Base-by-base conservation (phyloP, 2,888 invertebrate species). In the Sycophila texana region DNA sequence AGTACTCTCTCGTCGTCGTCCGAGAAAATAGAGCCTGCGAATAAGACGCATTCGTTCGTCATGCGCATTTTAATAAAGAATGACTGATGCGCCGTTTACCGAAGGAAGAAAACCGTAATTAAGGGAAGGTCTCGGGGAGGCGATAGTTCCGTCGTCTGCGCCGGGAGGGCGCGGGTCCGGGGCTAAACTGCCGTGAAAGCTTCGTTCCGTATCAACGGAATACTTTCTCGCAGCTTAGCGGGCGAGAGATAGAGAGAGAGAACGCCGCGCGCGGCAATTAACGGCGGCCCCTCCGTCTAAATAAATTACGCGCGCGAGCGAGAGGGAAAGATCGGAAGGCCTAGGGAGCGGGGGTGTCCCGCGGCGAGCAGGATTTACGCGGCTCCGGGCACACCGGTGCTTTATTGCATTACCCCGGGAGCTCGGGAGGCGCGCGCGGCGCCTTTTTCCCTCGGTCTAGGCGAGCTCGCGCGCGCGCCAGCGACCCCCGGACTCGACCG, bases 341-440 rank as follows among this genome's bases (percentile, higher is more conserved):
- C 39, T 39, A 79, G 82, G 75, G 76, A 79, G 83, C 83, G 84
- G 84, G 81, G 83, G 74, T 68, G 79, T 85, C 84, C 84, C 83
- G 80, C 80, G 81, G 83, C 81, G 84, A 84, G 80, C 82, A 85
- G 84, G 86, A 88, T 89, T 87, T 87, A 86, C 86, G 83, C 84
- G 82, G 83, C 84, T 68, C 83, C 82, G 83, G 82, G 84, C 83
- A 83, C 83, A 79, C 80, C 82, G 80, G 77, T 81, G 80, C 84
- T 89, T 89, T 87, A 88, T 89, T 87, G 86, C 88, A 87, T 89
- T 88, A 88, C 85, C 81, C 65, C 71, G 16, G 57, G 60, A 14
- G 39, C 10, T 10, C 39, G 20, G 53, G 18, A 18, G 30, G 16
- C 39, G 58, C 67, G 75, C 72, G n/a, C 39, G 39, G 7, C 39